These are phyloP conservation scores for Gobiocypris rarus DNA, from an alignment of 2,113 vertebrate species.

Conservation along the genomic window DNA sequence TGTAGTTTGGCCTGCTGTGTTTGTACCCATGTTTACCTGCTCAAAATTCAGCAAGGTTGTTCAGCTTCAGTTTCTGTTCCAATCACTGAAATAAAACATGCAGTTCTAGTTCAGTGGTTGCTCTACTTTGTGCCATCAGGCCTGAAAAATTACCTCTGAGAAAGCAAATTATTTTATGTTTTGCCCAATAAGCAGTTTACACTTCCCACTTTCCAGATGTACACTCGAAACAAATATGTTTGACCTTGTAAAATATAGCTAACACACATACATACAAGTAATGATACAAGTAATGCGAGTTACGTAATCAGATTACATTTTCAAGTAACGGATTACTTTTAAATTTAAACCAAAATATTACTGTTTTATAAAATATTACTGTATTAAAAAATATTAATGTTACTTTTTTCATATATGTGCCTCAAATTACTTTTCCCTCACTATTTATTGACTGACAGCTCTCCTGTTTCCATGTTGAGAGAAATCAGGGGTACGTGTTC, in stretches of 20 bases:
- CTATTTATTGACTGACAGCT: too few relatives aligned
- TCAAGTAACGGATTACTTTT: too few relatives aligned
- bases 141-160: not conserved
- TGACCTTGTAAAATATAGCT: not conserved
- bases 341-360: too few relatives aligned
- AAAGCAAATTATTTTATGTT: conserved; percentile 1
- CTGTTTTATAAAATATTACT: too few relatives aligned
- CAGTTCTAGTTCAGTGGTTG: not conserved
- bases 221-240: not conserved
- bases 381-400: too few relatives aligned
- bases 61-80: not conserved
- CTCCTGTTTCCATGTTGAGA: too few relatives aligned
- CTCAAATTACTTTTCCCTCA: too few relatives aligned
- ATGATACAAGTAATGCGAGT: too few relatives aligned
- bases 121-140: not conserved
- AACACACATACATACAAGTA: not conserved
- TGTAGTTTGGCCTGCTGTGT: not conserved
- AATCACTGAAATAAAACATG: conserved; percentile 2
- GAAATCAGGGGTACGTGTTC: too few relatives aligned
- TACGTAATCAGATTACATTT: too few relatives aligned
- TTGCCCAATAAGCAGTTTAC: not conserved
- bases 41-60: not conserved
- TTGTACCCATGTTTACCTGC: not conserved
- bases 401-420: too few relatives aligned
- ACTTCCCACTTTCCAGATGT: not conserved